Base-by-base conservation (phyloP, 1,140 invertebrate genomes). In the Heliothis subflexa region DNA sequence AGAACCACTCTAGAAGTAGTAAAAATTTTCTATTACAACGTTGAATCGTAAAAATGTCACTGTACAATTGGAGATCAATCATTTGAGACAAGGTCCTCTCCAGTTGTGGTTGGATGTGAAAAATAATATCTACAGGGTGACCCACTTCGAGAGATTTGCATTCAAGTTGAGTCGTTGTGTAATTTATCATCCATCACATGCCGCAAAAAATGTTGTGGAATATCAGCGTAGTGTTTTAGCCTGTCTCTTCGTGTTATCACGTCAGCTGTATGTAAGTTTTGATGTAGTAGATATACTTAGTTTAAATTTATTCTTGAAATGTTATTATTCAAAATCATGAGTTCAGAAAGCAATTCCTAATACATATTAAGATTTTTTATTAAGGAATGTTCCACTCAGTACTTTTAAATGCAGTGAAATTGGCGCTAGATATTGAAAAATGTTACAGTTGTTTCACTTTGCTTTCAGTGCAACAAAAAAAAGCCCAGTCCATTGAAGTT, bases 81-180 rank as follows among this genome's bases (percentile, higher is more conserved):
- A 93, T 89, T 86, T 86, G 74, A 86, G 84, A 86, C 78, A 84
- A 87, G 78, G 81, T 83, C 80, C 81, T 80, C 85, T 85, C 78
- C 81, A 86, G 80, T 88, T 89, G 88, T 89, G 86, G 86, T 88
- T 88, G 83, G 85, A 89, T 88, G 86, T 90, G 85, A 91, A 91
- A 92, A 92, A 93, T 91, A 91, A 91, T 91, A 92, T 89, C 88
- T 85, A 84, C 79, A 84, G 83, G 72, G 82, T 94, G 91, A 94
- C 93, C 93, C 88, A 91, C 84, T 94, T 94, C 85, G 80, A 82
- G 80, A 92, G 85, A 93, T 94, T 93, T 94, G 91, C 91, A 94
- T 94, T 93, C 91, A 91, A 81, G 81, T 86, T 83, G 84, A 71
- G 83, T 85, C 78, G 83, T 77, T 70, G 57, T 70, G 86, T 87